A percentile compares a stretch with the other conserved stretches of the same genome.
Evolutionary conservation across 2,888 invertebrate species (phyloP).

Genomic region (Hyalella azteca): DNA sequence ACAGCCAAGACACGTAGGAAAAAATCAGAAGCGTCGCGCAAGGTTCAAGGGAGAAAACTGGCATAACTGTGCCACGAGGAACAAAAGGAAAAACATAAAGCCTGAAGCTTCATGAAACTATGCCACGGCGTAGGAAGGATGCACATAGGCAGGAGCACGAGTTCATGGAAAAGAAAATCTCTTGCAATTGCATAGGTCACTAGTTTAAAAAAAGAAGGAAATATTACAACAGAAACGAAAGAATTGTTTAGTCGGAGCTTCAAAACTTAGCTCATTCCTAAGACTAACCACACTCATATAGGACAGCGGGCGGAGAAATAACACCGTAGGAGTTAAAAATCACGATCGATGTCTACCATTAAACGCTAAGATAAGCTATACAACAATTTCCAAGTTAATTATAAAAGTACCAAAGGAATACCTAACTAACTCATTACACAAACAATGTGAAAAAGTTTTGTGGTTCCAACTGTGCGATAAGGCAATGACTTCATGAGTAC

Average conservation of each 20-base stretch:
- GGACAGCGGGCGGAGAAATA: neutral
- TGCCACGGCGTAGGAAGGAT: too few relatives aligned
- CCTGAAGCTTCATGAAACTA: too few relatives aligned
- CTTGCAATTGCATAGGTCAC: constrained; percentile 20
- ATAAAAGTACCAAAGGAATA: constrained; percentile 35
- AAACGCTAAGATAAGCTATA: neutral
- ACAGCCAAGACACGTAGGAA: too few relatives aligned
- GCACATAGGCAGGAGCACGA: too few relatives aligned
- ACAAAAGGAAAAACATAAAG: too few relatives aligned
- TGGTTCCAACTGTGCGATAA: constrained; percentile 33
- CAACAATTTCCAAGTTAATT: constrained; percentile 17
- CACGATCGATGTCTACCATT: neutral
- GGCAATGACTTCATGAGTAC: constrained; percentile 16
- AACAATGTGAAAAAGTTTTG: neutral
- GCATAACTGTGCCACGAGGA: too few relatives aligned
- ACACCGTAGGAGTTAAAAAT: neutral
- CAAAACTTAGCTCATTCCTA: too few relatives aligned
- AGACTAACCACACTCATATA: neutral
- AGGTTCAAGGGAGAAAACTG: too few relatives aligned
- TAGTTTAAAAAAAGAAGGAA: neutral
- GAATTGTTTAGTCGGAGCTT: too few relatives aligned
- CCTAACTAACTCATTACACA: constrained; percentile 33
- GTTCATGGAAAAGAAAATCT: too few relatives aligned
- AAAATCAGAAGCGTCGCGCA: too few relatives aligned
- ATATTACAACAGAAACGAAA: neutral